Evolutionary conservation across 2,797 vertebrate species (phyloP).

Genomic region (Aselliscus stoliczkanus): DNA sequence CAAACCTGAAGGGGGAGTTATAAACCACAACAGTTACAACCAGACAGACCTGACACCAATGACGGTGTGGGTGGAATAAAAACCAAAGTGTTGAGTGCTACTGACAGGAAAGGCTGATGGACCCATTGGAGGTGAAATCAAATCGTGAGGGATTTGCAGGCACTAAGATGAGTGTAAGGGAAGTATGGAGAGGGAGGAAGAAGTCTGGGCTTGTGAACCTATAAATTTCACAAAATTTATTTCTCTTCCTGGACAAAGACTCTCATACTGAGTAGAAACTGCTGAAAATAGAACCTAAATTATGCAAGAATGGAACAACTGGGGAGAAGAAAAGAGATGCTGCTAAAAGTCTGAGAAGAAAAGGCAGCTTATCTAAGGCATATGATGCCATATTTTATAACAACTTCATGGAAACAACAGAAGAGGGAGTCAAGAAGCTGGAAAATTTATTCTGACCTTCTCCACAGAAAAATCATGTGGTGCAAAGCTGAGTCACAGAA

Average conservation of each 20-base stretch:
- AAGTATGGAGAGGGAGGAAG: background rate
- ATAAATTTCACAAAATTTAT: background rate
- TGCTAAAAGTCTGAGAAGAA: background rate
- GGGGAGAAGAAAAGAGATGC: background rate
- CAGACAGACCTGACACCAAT: background rate
- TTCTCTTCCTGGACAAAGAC: background rate
- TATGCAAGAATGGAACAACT: background rate
- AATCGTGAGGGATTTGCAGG: background rate
- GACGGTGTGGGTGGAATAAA: background rate
- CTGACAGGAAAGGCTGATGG: background rate
- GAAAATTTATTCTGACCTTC: background rate
- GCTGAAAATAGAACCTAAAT: background rate
- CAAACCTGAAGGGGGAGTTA: background rate
- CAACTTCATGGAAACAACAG: background rate
- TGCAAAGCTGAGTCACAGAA: background rate
- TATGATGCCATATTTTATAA: background rate
- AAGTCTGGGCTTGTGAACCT: background rate
- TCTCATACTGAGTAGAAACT: background rate
- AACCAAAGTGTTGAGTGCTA: background rate
- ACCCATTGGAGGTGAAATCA: accelerated
- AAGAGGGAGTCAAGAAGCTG: background rate
- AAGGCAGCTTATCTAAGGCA: background rate
- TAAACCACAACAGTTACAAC: background rate
- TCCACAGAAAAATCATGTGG: background rate
- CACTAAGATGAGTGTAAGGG: background rate